Percentiles rank a stretch among this genome's conserved stretches.
These are phyloP conservation scores for Trichogramma pretiosum DNA, from an alignment of 1,140 invertebrate genomes.

Conservation along the genomic window DNA sequence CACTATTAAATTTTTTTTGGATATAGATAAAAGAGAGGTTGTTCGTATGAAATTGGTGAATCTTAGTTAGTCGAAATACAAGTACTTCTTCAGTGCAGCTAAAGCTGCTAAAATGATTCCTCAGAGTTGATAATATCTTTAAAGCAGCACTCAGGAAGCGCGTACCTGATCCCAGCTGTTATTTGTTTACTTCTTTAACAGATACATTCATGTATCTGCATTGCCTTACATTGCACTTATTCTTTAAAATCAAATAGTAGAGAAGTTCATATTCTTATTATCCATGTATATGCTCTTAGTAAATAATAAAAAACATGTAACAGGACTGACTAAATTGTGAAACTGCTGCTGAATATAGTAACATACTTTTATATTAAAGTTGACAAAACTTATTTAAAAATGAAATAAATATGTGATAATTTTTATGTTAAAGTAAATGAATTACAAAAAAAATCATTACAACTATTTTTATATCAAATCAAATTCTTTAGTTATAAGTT, in stretches of 20 bases:
- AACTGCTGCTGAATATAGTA: slow-evolving; percentile 8
- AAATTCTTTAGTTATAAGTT: slow-evolving; percentile 14
- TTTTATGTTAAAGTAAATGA: slow-evolving; percentile 7
- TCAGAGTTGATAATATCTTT: slow-evolving; percentile 96
- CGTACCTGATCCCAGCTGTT: slow-evolving; percentile 75
- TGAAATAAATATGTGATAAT: slow-evolving; percentile 12
- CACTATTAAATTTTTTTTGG: slow-evolving; percentile 38
- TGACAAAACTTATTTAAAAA: too few species aligned
- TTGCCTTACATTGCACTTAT: slow-evolving; percentile 12
- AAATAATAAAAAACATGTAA: too few species aligned
- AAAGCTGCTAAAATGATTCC: slow-evolving; percentile 99
- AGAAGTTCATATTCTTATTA: too few species aligned
- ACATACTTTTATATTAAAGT: slow-evolving; percentile 4
- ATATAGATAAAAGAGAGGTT: slow-evolving; percentile 79
- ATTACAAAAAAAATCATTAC: slow-evolving; percentile 1
- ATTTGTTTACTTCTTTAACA: too few species aligned
- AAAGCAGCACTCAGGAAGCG: slow-evolving; percentile 88
- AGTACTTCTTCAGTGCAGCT: slow-evolving; percentile 83
- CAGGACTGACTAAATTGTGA: too few species aligned
- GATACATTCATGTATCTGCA: slow-evolving; percentile 4
- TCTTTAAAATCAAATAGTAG: too few species aligned
- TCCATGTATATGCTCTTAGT: too few species aligned
- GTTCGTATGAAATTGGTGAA: slow-evolving; percentile 93
- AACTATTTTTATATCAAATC: slow-evolving; percentile 13
- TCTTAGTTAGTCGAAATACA: slow-evolving; percentile 95